Evolutionary conservation across 2,888 invertebrate genomes (phyloP).

Genomic region (Drosophila rellima): DNA sequence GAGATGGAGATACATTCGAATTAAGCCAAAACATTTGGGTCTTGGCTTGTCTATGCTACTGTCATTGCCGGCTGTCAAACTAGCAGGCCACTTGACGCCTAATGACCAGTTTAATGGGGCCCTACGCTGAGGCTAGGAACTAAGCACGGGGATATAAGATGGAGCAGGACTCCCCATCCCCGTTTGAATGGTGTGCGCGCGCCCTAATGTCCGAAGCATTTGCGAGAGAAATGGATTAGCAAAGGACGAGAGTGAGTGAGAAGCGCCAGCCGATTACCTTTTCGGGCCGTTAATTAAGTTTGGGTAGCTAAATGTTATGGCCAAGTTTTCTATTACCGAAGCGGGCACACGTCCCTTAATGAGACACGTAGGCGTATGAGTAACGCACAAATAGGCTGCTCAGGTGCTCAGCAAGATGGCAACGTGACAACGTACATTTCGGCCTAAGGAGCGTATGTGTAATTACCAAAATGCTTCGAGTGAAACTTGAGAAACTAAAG

Average conservation of each 20-base stretch:
- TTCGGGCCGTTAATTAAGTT: conserved; percentile 74
- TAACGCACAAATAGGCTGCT: conserved; percentile 64
- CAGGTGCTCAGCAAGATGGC: conserved; percentile 38
- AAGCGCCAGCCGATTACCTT: conserved; percentile 66
- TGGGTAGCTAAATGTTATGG: conserved; percentile 69
- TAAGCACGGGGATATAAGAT: neutral
- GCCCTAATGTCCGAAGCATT: conserved; percentile 68
- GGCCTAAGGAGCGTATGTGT: conserved; percentile 41
- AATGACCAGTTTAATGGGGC: conserved; percentile 76
- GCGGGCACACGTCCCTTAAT: conserved; percentile 63
- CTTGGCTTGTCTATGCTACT: conserved; percentile 47
- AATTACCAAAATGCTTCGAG: conserved; percentile 38
- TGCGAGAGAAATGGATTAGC: conserved; percentile 72
- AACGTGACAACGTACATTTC: conserved; percentile 42
- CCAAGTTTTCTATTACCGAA: conserved; percentile 76
- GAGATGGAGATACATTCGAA: conserved; percentile 52
- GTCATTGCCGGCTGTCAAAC: conserved; percentile 49
- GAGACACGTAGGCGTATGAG: conserved; percentile 79
- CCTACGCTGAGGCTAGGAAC: conserved; percentile 1
- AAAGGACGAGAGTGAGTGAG: conserved; percentile 41
- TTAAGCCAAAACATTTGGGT: conserved; percentile 73
- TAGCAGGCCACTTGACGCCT: conserved; percentile 76
- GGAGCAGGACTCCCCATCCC: conserved; percentile 7
- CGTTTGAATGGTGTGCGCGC: conserved; percentile 39
- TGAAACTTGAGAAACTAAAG: conserved; percentile 42